A percentile compares a stretch with the other conserved stretches of the same genome.
Conservation (phyloP, 2,113 vertebrate species). For the Microcebus murinus region DNA sequence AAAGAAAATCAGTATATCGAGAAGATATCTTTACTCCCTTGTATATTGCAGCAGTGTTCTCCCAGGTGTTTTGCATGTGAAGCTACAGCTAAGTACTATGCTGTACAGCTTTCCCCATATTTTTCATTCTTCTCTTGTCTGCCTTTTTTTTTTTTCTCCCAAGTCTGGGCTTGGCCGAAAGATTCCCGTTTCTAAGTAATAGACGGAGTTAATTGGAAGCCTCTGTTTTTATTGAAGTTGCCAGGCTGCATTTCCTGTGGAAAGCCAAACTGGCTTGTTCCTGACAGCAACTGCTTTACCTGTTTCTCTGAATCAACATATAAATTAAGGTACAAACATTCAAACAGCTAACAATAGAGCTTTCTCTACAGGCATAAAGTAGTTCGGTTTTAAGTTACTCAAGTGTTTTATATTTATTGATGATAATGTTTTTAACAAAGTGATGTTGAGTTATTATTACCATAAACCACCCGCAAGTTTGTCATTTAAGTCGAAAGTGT, state of each 20-base stretch:
- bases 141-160: neutral
- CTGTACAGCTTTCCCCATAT: neutral
- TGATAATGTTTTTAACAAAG: slow-evolving; percentile 50
- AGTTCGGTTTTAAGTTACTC: neutral
- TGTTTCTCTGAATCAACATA: slow-evolving; percentile 60
- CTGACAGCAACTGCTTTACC: slow-evolving; percentile 51
- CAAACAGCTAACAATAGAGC: neutral
- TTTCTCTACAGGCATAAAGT: neutral
- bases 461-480: neutral
- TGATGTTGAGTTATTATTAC: slow-evolving; percentile 41
- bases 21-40: too few species aligned
- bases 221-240: slow-evolving; percentile 67
- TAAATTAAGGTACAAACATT: slow-evolving; percentile 53
- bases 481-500: slow-evolving; percentile 38
- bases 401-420: slow-evolving; percentile 45
- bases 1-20: too few species aligned
- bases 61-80: neutral
- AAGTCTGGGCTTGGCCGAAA: slow-evolving; percentile 22
- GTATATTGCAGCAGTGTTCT: too few species aligned
- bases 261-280: slow-evolving; percentile 30
- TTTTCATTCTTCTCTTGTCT: slow-evolving; percentile 56
- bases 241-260: slow-evolving; percentile 50
- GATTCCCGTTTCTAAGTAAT: slow-evolving; percentile 49
- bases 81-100: neutral
- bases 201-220: slow-evolving; percentile 66